These are phyloP conservation scores for Neodiprion pinetum DNA, from an alignment of 1,140 invertebrate species.

Conservation along the genomic window DNA sequence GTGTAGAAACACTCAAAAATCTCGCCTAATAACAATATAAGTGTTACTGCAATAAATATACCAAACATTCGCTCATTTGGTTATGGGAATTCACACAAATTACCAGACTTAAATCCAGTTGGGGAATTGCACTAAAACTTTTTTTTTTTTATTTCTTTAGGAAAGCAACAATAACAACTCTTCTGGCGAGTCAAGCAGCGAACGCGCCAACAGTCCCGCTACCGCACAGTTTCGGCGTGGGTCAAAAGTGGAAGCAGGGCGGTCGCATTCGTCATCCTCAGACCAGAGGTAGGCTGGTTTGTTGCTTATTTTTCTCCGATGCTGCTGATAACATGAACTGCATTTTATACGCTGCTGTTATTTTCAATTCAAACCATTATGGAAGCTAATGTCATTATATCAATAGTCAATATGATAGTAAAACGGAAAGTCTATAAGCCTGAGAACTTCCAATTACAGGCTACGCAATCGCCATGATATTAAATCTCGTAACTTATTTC, in stretches of 20 bases:
- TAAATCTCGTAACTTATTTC: no score
- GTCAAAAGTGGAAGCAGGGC: conserved; percentile 37
- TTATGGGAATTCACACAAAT: not conserved
- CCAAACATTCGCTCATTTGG: not conserved
- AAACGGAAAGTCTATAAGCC: no score
- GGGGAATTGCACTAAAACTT: conserved; percentile 5
- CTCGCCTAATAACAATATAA: no score
- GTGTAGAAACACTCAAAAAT: no score
- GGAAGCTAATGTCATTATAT: no score
- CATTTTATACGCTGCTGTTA: no score
- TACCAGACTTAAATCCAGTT: not conserved
- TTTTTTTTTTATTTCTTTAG: conserved; percentile 46
- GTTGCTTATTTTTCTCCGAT: conserved; percentile 19
- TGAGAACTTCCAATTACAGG: no score
- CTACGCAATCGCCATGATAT: no score
- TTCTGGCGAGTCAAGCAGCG: conserved; percentile 49
- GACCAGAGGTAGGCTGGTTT: conserved; percentile 59
- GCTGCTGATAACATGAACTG: no score
- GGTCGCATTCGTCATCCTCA: conserved; percentile 37
- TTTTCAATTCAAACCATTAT: no score
- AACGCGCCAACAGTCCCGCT: conserved; percentile 40
- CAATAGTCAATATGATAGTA: no score
- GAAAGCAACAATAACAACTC: conserved; percentile 61
- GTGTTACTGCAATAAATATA: no score
- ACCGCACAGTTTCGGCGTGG: conserved; percentile 21